phyloP scores from a whole-genome alignment of 2,888 invertebrate genomes.

The Drosophila formosana region DNA sequence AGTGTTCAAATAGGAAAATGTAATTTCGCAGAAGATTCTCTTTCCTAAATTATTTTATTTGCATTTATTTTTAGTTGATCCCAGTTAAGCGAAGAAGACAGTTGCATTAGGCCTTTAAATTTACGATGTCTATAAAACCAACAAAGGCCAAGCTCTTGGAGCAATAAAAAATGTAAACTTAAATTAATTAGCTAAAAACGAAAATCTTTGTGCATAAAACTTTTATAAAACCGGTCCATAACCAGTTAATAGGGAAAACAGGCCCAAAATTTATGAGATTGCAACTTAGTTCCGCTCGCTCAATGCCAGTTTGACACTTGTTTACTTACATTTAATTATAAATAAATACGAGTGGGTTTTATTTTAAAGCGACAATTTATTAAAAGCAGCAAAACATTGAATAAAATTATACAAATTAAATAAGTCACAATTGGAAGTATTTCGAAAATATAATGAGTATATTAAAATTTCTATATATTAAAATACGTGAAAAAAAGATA shows the following conservation, averaged over 20 bases:
- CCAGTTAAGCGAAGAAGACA: neutral
- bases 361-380: neutral
- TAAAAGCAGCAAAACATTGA: neutral
- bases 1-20: neutral
- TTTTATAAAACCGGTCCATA: neutral
- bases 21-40: neutral
- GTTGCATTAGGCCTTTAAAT: constrained; percentile 8
- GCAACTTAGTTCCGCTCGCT: neutral
- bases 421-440: too few relatives aligned
- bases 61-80: neutral
- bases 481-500: too few relatives aligned
- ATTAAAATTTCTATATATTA: too few relatives aligned
- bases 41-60: neutral
- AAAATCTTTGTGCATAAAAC: neutral
- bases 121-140: neutral
- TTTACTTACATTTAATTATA: neutral
- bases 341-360: neutral
- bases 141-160: neutral
- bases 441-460: too few relatives aligned
- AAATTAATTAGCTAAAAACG: neutral
- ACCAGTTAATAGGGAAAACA: neutral
- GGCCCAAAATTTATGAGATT: neutral
- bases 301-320: neutral
- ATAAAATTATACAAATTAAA: neutral
- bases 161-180: neutral